Conservation (phyloP, 2,113 vertebrate genomes). For the Typhlomys cinereus region DNA sequence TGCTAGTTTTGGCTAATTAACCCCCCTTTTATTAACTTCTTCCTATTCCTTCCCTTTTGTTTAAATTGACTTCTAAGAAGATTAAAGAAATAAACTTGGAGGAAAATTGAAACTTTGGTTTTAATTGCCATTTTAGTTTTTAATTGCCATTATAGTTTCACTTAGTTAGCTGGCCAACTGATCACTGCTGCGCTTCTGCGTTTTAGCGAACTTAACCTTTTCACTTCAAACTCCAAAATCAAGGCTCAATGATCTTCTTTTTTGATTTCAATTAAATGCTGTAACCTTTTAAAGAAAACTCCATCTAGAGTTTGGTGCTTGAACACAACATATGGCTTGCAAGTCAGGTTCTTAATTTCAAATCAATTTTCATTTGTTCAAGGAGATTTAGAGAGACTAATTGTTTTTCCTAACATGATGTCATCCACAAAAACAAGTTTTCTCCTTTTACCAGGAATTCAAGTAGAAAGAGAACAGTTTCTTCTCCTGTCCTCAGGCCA, state of each 20-base stretch:
- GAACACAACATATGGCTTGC: conserved; percentile 67
- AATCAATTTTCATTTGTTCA: conserved; percentile 54
- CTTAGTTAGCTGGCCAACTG: not conserved
- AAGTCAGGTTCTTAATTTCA: conserved; percentile 68
- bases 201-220: conserved; percentile 31
- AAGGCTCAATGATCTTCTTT: conserved; percentile 58
- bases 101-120: not conserved
- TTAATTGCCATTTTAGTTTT: not conserved
- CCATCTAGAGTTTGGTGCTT: conserved; percentile 22
- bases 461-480: not conserved
- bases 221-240: conserved; percentile 19
- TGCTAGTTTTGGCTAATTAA: conserved; percentile 9
- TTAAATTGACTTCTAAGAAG: conserved; percentile 28
- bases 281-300: conserved; percentile 55
- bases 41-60: not conserved
- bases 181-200: conserved; percentile 13
- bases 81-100: not conserved
- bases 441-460: not conserved
- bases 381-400: conserved; percentile 12
- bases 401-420: conserved; percentile 16
- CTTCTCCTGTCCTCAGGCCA: not conserved
- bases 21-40: no score
- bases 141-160: not conserved
- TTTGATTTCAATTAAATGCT: conserved; percentile 50
- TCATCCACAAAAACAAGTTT: conserved; percentile 13